Conservation (phyloP, 1,140 invertebrate species). For the Charaxes varanes region DNA sequence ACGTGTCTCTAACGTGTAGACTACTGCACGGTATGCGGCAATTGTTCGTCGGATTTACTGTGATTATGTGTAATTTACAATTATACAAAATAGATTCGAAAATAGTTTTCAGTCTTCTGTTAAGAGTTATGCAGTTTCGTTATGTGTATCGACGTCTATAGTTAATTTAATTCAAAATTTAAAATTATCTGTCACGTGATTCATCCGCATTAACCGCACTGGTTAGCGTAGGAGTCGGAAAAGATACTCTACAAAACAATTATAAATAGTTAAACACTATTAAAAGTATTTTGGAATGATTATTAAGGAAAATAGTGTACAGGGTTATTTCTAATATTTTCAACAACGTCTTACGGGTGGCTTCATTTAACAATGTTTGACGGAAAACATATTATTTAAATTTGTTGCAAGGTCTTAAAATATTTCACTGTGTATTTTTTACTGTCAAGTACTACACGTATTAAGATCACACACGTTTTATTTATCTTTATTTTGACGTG, state of each 20-base stretch:
- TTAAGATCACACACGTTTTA: too few species aligned
- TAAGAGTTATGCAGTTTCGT: constrained; percentile 55
- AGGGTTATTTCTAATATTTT: too few species aligned
- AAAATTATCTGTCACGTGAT: constrained; percentile 6
- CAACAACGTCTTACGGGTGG: too few species aligned
- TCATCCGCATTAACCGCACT: constrained; percentile 18
- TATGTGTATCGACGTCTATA: constrained; percentile 40
- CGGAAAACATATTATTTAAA: too few species aligned
- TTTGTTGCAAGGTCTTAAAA: too few species aligned
- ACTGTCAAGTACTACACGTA: too few species aligned
- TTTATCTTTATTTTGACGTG: too few species aligned
- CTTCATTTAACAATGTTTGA: too few species aligned
- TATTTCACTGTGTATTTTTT: too few species aligned
- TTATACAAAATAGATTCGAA: constrained; percentile 71
- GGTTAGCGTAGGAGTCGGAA: constrained; percentile 13
- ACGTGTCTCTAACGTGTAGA: constrained; percentile 55
- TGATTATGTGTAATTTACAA: constrained; percentile 62
- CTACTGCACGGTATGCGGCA: constrained; percentile 33
- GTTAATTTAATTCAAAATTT: constrained; percentile 7
- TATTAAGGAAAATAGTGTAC: constrained; percentile 10
- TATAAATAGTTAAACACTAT: constrained; percentile 11
- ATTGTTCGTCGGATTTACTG: constrained; percentile 40
- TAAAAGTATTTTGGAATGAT: constrained; percentile 15
- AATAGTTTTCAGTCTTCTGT: constrained; percentile 73
- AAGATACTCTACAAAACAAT: constrained; percentile 24